Percentiles rank a stretch among this genome's conserved stretches.
Evolutionary conservation across 2,797 vertebrate genomes (phyloP).

Genomic region (Cephalopachus bancanus): DNA sequence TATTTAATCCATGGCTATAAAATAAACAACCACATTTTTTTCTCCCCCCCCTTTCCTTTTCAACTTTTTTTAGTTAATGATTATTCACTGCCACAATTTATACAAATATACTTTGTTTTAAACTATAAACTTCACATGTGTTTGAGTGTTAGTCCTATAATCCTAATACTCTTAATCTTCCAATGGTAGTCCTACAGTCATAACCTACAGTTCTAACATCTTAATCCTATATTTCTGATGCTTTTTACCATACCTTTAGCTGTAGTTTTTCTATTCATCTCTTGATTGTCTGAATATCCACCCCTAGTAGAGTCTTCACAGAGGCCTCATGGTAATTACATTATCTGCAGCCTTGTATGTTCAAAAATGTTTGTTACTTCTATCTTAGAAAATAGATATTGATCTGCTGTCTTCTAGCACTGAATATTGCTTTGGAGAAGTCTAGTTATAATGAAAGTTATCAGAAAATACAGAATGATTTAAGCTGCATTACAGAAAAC

Average conservation of each 20-base stretch:
- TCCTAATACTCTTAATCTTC: not conserved
- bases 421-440: not conserved
- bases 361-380: not conserved
- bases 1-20: constrained; percentile 12
- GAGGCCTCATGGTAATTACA: not conserved
- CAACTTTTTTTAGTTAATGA: not conserved
- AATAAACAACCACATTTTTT: not conserved
- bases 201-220: not conserved
- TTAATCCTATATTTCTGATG: not conserved
- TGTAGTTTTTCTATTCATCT: not conserved
- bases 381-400: constrained; percentile 26
- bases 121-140: not conserved
- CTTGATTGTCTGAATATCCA: not conserved
- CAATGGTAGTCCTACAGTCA: not conserved
- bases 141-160: not conserved
- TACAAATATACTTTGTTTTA: not conserved
- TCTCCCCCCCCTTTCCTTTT: not conserved
- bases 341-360: not conserved
- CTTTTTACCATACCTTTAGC: not conserved
- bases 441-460: not conserved
- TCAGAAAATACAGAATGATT: constrained; percentile 27
- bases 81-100: not conserved
- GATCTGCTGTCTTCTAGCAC: not conserved
- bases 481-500: not conserved
- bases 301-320: not conserved